Evolutionary conservation across 2,797 vertebrate species (phyloP).

Genomic region (Megaceryle alcyon): DNA sequence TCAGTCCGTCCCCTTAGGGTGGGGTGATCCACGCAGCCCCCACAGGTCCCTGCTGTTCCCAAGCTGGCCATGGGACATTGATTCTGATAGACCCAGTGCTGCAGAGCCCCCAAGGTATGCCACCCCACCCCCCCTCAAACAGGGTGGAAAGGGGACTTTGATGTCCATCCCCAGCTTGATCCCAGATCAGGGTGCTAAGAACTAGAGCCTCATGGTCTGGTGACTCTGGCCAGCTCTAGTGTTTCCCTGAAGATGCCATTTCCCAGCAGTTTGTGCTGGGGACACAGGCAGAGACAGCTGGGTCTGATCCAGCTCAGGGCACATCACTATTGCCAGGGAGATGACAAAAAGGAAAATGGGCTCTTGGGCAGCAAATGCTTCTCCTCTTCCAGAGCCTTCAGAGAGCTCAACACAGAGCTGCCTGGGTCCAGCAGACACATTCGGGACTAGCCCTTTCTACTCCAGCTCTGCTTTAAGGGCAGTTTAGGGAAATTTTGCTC

Average conservation of each 20-base stretch:
- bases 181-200: neutral
- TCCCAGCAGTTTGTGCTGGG: neutral
- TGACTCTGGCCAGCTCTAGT: neutral
- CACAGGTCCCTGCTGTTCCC: neutral
- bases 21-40: neutral
- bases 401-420: neutral
- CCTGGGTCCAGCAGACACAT: neutral
- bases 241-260: neutral
- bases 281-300: rapidly evolving
- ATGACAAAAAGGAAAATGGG: neutral
- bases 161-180: neutral
- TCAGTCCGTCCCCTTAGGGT: neutral
- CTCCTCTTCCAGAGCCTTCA: neutral
- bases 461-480: neutral
- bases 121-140: too few relatives aligned
- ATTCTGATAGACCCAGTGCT: neutral
- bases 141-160: neutral
- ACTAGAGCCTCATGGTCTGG: neutral
- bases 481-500: neutral
- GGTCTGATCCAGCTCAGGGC: neutral
- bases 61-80: neutral
- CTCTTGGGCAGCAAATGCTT: neutral
- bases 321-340: neutral
- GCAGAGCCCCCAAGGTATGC: neutral
- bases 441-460: neutral